phyloP scores from a whole-genome alignment of 2,113 vertebrate genomes.

The Uria lomvia region DNA sequence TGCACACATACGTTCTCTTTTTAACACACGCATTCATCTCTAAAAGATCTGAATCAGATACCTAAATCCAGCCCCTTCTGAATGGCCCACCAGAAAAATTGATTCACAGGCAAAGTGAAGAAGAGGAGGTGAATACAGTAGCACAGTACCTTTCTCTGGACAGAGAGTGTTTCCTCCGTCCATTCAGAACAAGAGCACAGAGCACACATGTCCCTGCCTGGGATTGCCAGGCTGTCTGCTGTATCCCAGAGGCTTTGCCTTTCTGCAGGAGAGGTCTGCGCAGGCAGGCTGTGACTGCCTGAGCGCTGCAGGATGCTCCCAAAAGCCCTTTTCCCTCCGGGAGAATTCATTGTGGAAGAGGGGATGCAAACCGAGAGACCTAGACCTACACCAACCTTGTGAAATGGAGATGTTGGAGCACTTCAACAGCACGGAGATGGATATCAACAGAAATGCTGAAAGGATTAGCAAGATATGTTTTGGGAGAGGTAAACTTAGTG shows the following conservation, averaged over 20 bases:
- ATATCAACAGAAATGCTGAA: not conserved
- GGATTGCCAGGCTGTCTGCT: not conserved
- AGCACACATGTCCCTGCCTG: not conserved
- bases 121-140: not conserved
- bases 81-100: not conserved
- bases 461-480: not conserved
- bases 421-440: not conserved
- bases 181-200: not conserved
- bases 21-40: not conserved
- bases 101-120: not conserved
- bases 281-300: not conserved
- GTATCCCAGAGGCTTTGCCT: not conserved
- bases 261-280: not conserved
- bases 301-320: not conserved
- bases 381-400: not conserved
- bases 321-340: not conserved
- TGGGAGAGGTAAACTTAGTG: not conserved
- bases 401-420: not conserved
- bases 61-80: not conserved
- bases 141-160: not conserved
- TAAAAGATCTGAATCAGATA: slow-evolving; percentile 1
- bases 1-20: not conserved
- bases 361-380: not conserved
- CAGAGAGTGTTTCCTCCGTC: not conserved
- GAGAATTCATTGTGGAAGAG: not conserved